These are phyloP conservation scores for Plecturocebus donacophilus DNA, from an alignment of 2,113 vertebrate genomes.

Conservation along the genomic window DNA sequence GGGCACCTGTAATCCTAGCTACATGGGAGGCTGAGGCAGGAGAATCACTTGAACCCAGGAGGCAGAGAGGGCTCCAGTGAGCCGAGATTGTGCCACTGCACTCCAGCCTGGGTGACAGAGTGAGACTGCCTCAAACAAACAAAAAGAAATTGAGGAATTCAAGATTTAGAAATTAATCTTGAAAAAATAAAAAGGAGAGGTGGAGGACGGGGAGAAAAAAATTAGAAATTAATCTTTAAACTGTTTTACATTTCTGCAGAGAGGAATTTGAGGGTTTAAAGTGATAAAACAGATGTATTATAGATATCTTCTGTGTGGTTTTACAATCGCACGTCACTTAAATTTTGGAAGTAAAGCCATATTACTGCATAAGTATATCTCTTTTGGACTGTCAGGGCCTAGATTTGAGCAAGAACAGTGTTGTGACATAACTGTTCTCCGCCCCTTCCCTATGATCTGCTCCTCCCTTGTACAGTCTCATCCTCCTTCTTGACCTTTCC, in stretches of 20 bases:
- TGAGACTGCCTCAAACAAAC: too few species aligned
- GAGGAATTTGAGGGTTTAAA: constrained; percentile 24
- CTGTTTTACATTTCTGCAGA: background rate
- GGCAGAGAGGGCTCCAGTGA: too few species aligned
- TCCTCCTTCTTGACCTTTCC: background rate
- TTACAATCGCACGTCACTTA: background rate
- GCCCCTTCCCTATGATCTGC: background rate
- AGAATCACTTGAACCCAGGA: too few species aligned
- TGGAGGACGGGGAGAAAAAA: too few species aligned
- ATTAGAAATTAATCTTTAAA: constrained; percentile 10
- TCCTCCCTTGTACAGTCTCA: background rate
- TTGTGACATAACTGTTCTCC: background rate
- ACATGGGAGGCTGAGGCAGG: too few species aligned
- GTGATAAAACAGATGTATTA: background rate
- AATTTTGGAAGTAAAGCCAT: constrained; percentile 21
- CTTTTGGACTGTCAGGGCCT: background rate
- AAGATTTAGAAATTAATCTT: constrained; percentile 23
- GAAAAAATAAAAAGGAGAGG: background rate
- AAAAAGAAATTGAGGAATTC: background rate
- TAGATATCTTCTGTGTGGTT: background rate
- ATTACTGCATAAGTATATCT: background rate
- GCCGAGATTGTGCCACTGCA: too few species aligned
- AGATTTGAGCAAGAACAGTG: background rate
- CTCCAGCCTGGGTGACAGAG: too few species aligned
- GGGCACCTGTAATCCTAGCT: too few species aligned